phyloP scores from a whole-genome alignment of 1,140 invertebrate genomes.

The Nautilus pompilius region DNA sequence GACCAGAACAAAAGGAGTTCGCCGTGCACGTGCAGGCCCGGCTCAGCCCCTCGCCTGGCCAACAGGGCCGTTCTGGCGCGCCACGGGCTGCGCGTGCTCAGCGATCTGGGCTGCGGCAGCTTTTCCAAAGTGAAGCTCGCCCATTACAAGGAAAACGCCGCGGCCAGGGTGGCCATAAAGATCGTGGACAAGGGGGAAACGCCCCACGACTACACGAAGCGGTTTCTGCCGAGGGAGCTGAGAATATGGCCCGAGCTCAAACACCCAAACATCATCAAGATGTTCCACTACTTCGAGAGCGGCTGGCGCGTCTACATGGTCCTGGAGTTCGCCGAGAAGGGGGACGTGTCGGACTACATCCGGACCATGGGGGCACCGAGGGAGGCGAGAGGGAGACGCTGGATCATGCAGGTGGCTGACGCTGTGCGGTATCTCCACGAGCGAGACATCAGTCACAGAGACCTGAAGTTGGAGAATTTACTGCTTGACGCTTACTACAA shows the following conservation, averaged over 20 bases:
- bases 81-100: no score
- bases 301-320: not conserved
- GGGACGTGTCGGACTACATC: not conserved
- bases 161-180: constrained; percentile 73
- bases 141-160: constrained; percentile 23
- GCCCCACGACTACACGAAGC: constrained; percentile 72
- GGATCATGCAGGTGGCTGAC: constrained; percentile 31
- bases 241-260: constrained; percentile 81
- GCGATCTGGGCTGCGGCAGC: constrained; percentile 16
- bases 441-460: constrained; percentile 82
- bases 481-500: constrained; percentile 75
- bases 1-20: no score
- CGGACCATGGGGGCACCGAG: not conserved
- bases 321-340: not conserved
- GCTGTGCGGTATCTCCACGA: constrained; percentile 72
- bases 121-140: constrained; percentile 32
- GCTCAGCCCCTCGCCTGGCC: no score
- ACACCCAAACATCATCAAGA: constrained; percentile 73
- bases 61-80: no score
- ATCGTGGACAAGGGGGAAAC: constrained; percentile 71
- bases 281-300: constrained; percentile 12
- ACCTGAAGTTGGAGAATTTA: constrained; percentile 86
- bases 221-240: constrained; percentile 84
- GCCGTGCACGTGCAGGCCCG: no score
- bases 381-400: constrained; percentile 39